Percentiles rank a stretch among this genome's conserved stretches.
These are phyloP conservation scores for Seriola aureovittata DNA, from an alignment of 2,113 vertebrate genomes.

Conservation along the genomic window DNA sequence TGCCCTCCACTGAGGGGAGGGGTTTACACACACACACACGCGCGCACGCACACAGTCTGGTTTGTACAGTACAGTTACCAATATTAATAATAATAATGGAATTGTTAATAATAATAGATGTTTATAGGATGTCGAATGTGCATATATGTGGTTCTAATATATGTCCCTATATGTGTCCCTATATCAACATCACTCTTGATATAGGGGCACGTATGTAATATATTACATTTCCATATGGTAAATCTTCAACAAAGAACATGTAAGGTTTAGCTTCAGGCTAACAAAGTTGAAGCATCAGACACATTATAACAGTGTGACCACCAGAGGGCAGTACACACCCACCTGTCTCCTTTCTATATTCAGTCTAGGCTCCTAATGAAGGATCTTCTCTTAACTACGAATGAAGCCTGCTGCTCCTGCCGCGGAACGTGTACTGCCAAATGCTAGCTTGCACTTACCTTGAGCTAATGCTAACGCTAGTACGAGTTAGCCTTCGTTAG, in stretches of 20 bases:
- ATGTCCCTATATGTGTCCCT: no score
- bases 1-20: slow-evolving; percentile 59
- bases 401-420: neutral
- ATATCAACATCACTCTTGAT: no score
- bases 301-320: neutral
- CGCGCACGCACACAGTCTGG: no score
- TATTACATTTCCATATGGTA: no score
- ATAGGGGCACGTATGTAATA: no score
- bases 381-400: neutral
- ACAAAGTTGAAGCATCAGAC: neutral
- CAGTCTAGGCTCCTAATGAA: no score
- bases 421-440: neutral
- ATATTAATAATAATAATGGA: neutral
- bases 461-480: neutral
- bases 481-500: neutral
- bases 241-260: no score
- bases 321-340: neutral
- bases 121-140: no score
- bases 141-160: no score
- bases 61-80: neutral
- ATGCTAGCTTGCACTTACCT: no score
- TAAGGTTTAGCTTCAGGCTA: neutral
- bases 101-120: no score
- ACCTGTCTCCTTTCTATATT: neutral
- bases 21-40: slow-evolving; percentile 25